Evolutionary conservation across 1,140 invertebrate genomes (phyloP), one percentile per base, ranked within the genome.

Genomic region (Rhopalosiphum padi): DNA sequence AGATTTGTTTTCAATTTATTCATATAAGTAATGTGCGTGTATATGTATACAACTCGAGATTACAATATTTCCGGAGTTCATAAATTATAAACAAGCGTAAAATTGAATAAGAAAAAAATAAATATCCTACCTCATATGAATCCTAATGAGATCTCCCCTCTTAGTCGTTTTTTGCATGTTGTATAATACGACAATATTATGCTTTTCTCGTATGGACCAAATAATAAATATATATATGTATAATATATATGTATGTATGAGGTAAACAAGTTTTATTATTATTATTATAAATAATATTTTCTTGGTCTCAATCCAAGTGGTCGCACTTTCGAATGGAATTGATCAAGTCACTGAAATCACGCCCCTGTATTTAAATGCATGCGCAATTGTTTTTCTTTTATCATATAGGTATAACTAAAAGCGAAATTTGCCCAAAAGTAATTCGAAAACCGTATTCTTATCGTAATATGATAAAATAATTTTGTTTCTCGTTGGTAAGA

Each of bases 1-100:
- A 2, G 11, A 90, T 46, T 90, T 60, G 88, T 90, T 90, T 60
- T 90, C 53, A 90, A 90, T 90, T 90, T 90, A 90, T 90, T 68
- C 55, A 53, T 21, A 48, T 53, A 53, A 53, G n/a, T 48, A 21
- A 48, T 37, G n/a, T 53, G 48, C 22, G 35, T 51, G 48, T 53
- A 53, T 53, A 23, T n/a, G 22, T 48, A 53, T 51, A 51, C 23
- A 51, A 88, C 51, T 25, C 53, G 37, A 37, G 51, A 60, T 90
- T 90, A 90, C n/a, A 68, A 90, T 68, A 43, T 68, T 68, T 90
- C 55, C 89, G 89, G 89, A 41, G 88, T 89, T 48, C 22, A 89
- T 89, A 55, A 89, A 89, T 89, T 89, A 89, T 89, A 55, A 89
- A 89, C 35, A 23, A 53, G 37, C 88, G 35, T 55, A 89, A 55